Percentiles rank a stretch among this genome's conserved stretches.
Conservation (phyloP, 2,888 invertebrate species). For the Sarcophaga variegata region DNA sequence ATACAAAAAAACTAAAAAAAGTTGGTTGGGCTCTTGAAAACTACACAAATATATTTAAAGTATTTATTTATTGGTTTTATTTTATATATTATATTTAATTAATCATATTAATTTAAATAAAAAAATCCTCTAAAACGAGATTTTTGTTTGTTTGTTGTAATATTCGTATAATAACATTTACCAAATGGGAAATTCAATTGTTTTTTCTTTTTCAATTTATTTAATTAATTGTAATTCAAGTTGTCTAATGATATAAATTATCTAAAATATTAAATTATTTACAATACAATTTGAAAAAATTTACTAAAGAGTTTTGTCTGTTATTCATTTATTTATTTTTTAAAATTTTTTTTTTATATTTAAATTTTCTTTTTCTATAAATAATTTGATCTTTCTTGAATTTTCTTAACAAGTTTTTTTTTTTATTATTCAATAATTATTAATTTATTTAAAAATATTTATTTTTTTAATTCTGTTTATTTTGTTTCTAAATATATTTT, state of each 20-base stretch:
- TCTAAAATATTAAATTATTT: conserved; percentile 51
- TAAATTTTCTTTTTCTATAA: conserved; percentile 50
- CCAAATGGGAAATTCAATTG: conserved; percentile 40
- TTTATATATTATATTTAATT: not conserved
- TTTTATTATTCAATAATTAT: conserved; percentile 13
- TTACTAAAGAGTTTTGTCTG: conserved; percentile 35
- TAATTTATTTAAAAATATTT: conserved; percentile 38
- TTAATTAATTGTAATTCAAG: conserved; percentile 41
- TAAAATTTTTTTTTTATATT: not conserved
- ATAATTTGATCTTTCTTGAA: conserved; percentile 70
- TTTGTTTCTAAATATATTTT: conserved; percentile 10
- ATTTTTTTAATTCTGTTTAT: not conserved
- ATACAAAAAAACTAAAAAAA: no score
- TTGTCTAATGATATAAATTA: conserved; percentile 55
- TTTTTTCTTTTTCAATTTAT: not conserved
- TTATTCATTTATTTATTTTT: conserved; percentile 4
- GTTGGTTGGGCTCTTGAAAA: conserved; percentile 8
- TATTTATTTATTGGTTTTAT: conserved; percentile 11
- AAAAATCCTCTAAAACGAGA: conserved; percentile 69
- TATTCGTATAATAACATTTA: conserved; percentile 10
- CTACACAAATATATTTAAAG: conserved; percentile 62
- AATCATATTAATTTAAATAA: not conserved
- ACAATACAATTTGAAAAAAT: conserved; percentile 25
- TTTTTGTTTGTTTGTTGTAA: conserved; percentile 23
- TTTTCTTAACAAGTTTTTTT: conserved; percentile 63